These are phyloP conservation scores for Oscheius sp. DNA, from an alignment of 2,888 invertebrate species.

Conservation along the genomic window DNA sequence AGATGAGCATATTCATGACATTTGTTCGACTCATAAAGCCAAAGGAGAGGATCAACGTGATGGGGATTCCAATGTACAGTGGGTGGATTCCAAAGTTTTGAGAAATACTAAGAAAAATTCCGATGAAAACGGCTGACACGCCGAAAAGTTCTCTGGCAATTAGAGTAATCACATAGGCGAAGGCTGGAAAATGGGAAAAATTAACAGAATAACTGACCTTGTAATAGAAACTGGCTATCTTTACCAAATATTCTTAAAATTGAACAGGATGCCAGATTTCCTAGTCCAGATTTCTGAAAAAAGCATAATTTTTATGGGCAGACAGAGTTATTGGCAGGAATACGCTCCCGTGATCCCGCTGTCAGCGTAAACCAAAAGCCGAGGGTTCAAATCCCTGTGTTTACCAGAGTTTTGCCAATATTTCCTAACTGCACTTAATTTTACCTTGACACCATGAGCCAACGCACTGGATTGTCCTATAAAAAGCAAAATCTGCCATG, in stretches of 20 bases:
- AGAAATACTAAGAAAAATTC: slow-evolving; percentile 9
- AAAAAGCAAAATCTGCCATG: slow-evolving; percentile 52
- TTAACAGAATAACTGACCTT: neutral
- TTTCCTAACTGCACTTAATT: too few relatives aligned
- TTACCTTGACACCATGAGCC: slow-evolving; percentile 51
- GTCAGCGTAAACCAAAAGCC: too few relatives aligned
- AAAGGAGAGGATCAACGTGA: slow-evolving; percentile 19
- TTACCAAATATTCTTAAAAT: slow-evolving; percentile 7
- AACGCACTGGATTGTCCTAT: slow-evolving; percentile 57
- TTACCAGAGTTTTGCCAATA: too few relatives aligned
- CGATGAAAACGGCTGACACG: slow-evolving; percentile 16
- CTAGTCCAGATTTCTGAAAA: slow-evolving; percentile 48
- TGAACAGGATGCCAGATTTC: slow-evolving; percentile 43
- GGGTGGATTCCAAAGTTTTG: slow-evolving; percentile 18
- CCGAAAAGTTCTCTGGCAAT: slow-evolving; percentile 17
- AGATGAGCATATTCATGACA: slow-evolving; percentile 75
- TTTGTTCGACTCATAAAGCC: slow-evolving; percentile 28
- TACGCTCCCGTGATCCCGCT: too few relatives aligned
- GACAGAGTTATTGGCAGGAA: too few relatives aligned
- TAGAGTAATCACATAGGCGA: slow-evolving; percentile 18
- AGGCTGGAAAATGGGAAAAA: neutral
- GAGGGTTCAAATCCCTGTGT: too few relatives aligned
- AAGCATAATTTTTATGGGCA: too few relatives aligned
- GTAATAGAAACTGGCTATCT: slow-evolving; percentile 5
- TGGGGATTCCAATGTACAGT: slow-evolving; percentile 46